Percentiles rank a stretch among this genome's conserved stretches.
Conservation (phyloP, 1,140 invertebrate species). For the Eumeta japonica region DNA sequence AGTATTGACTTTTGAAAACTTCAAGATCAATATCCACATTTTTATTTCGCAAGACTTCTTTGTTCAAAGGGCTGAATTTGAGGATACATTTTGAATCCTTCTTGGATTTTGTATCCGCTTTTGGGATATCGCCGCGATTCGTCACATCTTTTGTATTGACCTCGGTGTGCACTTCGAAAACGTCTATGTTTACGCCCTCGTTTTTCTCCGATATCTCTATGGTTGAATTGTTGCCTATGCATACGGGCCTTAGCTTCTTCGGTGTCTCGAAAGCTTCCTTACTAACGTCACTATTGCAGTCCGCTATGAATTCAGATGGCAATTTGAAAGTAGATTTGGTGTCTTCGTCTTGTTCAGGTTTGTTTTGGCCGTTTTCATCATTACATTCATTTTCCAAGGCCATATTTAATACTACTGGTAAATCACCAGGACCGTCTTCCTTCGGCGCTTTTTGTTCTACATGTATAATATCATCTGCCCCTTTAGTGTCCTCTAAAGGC, state of each 20-base stretch:
- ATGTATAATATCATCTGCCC: too few species aligned
- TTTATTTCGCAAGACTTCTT: constrained; percentile 16
- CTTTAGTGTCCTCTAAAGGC: too few species aligned
- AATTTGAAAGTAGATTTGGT: constrained; percentile 13
- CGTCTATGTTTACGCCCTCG: constrained; percentile 23
- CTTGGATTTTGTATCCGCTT: constrained; percentile 10
- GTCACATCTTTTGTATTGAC: constrained; percentile 2
- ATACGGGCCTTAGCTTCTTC: constrained; percentile 22
- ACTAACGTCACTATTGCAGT: constrained; percentile 9
- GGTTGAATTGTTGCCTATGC: constrained; percentile 25
- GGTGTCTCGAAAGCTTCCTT: constrained; percentile 18
- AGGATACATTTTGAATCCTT: constrained; percentile 20
- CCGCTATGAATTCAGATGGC: constrained; percentile 15
- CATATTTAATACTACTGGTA: too few species aligned
- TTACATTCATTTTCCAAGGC: too few species aligned
- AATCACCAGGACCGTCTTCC: too few species aligned
- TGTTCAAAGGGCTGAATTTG: constrained; percentile 26
- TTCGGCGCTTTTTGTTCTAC: too few species aligned
- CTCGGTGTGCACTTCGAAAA: constrained; percentile 16
- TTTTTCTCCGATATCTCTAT: constrained; percentile 33
- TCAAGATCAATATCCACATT: constrained; percentile 30
- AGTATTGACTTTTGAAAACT: constrained; percentile 33
- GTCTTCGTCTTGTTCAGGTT: too few species aligned
- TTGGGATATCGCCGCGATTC: too few species aligned
- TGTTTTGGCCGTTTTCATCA: too few species aligned